Evolutionary conservation across 2,888 invertebrate species (phyloP).

Genomic region (Philhelius pedissequus): DNA sequence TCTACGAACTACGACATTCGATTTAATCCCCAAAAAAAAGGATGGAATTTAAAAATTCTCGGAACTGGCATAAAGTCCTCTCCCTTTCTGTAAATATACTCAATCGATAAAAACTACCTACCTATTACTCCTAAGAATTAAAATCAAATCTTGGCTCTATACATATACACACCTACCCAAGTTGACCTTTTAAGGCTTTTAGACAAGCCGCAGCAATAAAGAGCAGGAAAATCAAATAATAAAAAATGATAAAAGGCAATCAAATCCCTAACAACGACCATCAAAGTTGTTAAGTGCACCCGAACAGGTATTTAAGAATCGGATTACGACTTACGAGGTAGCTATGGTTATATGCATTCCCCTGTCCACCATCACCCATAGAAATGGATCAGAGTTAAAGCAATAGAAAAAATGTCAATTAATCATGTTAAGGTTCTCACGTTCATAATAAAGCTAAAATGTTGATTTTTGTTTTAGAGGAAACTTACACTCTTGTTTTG

Average conservation of each 20-base stretch:
- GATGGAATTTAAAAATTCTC: conserved; percentile 6
- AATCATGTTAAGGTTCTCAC: not conserved
- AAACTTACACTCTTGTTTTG: not conserved
- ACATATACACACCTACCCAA: not conserved
- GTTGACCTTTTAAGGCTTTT: conserved; percentile 34
- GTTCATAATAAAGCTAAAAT: not conserved
- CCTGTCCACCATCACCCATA: not conserved
- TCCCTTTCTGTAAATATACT: not conserved
- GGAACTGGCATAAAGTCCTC: conserved; percentile 24
- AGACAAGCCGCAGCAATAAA: conserved; percentile 30
- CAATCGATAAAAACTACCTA: not conserved
- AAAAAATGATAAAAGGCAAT: conserved; percentile 28
- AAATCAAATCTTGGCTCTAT: not conserved
- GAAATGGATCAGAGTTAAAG: conserved; percentile 26
- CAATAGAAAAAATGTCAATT: not conserved
- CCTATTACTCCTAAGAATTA: not conserved
- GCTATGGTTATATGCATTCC: not conserved
- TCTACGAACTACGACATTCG: not conserved
- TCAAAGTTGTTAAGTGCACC: not conserved
- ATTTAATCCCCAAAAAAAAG: conserved; percentile 1
- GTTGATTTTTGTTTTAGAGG: not conserved
- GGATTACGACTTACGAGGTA: not conserved
- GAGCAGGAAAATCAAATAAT: not conserved
- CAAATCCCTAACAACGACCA: conserved; percentile 8
- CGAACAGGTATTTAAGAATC: conserved; percentile 36